phyloP scores from a whole-genome alignment of 2,113 vertebrate species.

The Coracopsis vasa region DNA sequence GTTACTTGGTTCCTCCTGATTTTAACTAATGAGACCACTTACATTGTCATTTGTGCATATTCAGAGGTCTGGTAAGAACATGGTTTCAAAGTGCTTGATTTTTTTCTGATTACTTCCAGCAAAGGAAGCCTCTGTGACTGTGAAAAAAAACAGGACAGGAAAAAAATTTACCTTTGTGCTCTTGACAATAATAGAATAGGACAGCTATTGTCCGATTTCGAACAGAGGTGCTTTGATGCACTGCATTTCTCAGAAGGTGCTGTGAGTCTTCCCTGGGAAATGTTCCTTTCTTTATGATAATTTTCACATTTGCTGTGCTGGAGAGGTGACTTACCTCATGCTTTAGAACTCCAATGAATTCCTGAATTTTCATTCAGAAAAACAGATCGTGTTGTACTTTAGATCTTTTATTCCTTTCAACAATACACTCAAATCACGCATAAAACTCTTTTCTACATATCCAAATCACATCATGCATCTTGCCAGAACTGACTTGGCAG shows the following conservation, averaged over 20 bases:
- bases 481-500: neutral
- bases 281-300: neutral
- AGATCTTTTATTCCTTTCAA: neutral
- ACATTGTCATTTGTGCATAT: neutral
- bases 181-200: neutral
- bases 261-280: neutral
- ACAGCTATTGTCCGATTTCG: neutral
- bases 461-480: neutral
- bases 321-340: neutral
- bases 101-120: neutral
- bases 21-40: conserved; percentile 27
- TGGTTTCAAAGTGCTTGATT: neutral
- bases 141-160: neutral
- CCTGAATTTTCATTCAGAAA: neutral
- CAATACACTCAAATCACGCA: neutral
- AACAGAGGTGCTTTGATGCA: neutral
- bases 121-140: neutral
- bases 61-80: neutral
- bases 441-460: neutral
- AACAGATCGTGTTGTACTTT: neutral
- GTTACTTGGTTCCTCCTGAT: neutral
- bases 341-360: neutral
- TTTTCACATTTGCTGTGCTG: neutral
- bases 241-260: neutral
- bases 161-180: neutral